Conservation (phyloP, 2,113 vertebrate genomes). For the Synodontis membranacea region DNA sequence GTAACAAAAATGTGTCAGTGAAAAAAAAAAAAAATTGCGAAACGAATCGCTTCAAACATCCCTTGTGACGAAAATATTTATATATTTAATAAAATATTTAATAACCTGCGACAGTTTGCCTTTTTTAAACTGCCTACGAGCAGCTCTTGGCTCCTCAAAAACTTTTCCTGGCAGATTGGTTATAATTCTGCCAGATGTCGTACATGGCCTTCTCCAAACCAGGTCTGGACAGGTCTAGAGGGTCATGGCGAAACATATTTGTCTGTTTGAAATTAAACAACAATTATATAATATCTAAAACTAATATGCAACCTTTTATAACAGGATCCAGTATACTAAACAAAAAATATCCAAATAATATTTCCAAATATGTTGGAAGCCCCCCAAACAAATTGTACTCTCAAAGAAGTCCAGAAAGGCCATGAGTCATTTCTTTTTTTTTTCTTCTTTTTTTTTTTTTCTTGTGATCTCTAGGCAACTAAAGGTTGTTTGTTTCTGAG, state of each 20-base stretch:
- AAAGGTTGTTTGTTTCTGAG: no score
- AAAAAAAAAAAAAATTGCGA: neutral
- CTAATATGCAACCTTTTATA: neutral
- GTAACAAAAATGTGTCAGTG: neutral
- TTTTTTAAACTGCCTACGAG: neutral
- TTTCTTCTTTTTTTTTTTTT: neutral
- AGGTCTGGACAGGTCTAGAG: neutral
- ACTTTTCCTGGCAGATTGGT: conserved; percentile 12
- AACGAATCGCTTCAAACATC: neutral
- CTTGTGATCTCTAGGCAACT: neutral
- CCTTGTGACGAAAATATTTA: neutral
- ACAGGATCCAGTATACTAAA: neutral
- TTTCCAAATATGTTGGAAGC: neutral
- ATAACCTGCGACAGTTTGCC: neutral
- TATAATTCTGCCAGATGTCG: conserved; percentile 12
- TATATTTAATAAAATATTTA: neutral
- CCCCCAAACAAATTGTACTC: neutral
- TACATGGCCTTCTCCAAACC: neutral
- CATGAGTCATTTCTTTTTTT: neutral
- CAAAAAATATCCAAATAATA: neutral
- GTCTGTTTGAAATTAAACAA: no score
- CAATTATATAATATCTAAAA: no score
- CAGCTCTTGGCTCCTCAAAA: neutral
- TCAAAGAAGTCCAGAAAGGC: neutral
- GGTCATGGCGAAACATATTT: neutral